Percentiles rank a stretch among this genome's conserved stretches.
phyloP scores from a whole-genome alignment of 2,113 vertebrate species.

The Tricholaema leucomelas region DNA sequence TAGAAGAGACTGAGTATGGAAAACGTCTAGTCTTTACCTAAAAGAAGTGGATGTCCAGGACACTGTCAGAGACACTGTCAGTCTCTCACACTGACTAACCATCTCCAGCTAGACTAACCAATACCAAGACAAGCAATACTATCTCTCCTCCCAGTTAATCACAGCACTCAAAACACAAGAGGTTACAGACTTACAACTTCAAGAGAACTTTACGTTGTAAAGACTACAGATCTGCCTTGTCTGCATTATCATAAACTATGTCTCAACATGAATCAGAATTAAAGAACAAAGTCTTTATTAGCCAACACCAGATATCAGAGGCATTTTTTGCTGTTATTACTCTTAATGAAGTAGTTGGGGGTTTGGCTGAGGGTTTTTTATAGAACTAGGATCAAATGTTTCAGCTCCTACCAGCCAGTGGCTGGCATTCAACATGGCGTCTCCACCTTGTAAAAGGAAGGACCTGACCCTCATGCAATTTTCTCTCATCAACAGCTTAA shows the following conservation, averaged over 20 bases:
- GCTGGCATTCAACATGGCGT: neutral
- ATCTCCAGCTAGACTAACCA: rapidly evolving
- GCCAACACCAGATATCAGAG: neutral
- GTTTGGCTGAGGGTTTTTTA: neutral
- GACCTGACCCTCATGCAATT: neutral
- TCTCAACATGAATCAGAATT: neutral
- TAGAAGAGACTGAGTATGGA: neutral
- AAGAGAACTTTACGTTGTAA: neutral
- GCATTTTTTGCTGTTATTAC: neutral
- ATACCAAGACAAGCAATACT: neutral
- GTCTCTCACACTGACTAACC: neutral
- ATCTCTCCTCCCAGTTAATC: neutral
- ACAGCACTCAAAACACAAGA: neutral
- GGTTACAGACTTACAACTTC: rapidly evolving
- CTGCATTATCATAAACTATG: neutral
- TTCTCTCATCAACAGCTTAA: neutral
- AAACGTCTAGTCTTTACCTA: neutral
- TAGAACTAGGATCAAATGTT: neutral
- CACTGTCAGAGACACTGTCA: no score
- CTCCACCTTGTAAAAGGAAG: neutral
- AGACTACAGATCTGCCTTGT: neutral
- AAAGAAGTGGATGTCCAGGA: neutral
- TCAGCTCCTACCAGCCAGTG: neutral
- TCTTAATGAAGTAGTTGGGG: neutral
- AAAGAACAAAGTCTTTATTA: neutral